Conservation (phyloP, 2,797 vertebrate species). For the Lindbergichthys nudifrons region DNA sequence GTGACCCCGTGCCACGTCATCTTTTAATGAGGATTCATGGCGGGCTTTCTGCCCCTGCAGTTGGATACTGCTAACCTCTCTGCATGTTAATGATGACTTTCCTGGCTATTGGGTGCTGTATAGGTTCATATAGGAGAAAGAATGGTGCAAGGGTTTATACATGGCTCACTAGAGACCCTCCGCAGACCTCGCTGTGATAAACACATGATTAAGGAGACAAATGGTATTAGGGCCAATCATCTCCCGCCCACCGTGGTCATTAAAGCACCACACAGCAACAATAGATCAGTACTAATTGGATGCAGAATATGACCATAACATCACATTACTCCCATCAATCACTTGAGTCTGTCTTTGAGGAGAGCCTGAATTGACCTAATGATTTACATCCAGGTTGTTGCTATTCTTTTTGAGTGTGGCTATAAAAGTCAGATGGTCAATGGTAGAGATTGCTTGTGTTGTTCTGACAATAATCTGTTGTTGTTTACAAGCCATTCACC, state of each 20-base stretch:
- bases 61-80: conserved; percentile 59
- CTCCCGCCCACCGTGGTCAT: conserved; percentile 89
- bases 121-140: conserved; percentile 55
- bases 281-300: conserved; percentile 95
- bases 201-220: conserved; percentile 93
- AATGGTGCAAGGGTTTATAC: conserved; percentile 71
- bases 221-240: conserved; percentile 92
- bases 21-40: conserved; percentile 79
- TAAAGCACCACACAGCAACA: conserved; percentile 87
- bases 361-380: conserved; percentile 86
- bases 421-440: conserved; percentile 36
- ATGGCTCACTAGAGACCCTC: conserved; percentile 81
- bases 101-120: conserved; percentile 43
- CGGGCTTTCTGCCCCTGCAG: conserved; percentile 60
- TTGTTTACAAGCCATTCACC: background rate
- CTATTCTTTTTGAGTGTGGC: conserved; percentile 1
- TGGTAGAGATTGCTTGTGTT: conserved; percentile 18
- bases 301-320: conserved; percentile 89
- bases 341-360: conserved; percentile 74
- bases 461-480: conserved; percentile 26
- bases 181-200: conserved; percentile 87
- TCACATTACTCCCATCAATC: conserved; percentile 86
- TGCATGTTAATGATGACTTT: conserved; percentile 75
- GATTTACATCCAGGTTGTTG: conserved; percentile 51
- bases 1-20: conserved; percentile 62